Evolutionary conservation across 2,797 vertebrate species (phyloP), one percentile per base, ranked within the genome.

Genomic region (Coluber constrictor): DNA sequence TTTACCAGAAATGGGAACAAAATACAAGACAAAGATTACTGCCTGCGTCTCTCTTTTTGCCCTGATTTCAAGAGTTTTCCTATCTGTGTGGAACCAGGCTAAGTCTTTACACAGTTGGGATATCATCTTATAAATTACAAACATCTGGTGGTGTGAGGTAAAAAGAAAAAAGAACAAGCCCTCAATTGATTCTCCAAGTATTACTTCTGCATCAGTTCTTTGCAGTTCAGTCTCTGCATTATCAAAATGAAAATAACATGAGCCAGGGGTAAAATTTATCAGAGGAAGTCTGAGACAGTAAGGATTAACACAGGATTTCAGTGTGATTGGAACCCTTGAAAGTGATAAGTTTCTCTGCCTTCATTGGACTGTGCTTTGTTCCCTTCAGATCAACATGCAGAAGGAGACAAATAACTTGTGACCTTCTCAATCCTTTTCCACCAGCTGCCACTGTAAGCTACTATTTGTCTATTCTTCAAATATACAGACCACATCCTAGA

Each of bases 241-340:
- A 97, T 97, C 97, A 96, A 97, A 98, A 97, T 91, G 96, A 97
- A 97, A 98, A 98, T 97, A 98, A 94, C 93, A 94, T 2, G 70
- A 95, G 94, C 89, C 94, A 87, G 92, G 96, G 96, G 94, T 93
- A 94, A 93, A 93, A 95, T 96, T 97, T 98, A 97, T 98, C 97
- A 95, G 95, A 96, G 96, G 95, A 97, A 94, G 96, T 95, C 93
- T 93, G 16, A 95, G 96, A 96, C 93, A 94, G 94, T 86, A 95
- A 0, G 95, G 95, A 97, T 97, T 98, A 97, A 91, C 95, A 96
- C 94, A 97, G 89, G 95, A 96, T 96, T 97, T 97, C 95, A 96
- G 94, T 94, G 3, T 93, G 94, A 94, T 92, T 95, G 92, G 92
- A 96, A 59, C 95, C 91, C 96, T 95, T 95, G 1, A 56, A 86